phyloP scores from a whole-genome alignment of 2,113 vertebrate species.

The Oreochromis spilurus region DNA sequence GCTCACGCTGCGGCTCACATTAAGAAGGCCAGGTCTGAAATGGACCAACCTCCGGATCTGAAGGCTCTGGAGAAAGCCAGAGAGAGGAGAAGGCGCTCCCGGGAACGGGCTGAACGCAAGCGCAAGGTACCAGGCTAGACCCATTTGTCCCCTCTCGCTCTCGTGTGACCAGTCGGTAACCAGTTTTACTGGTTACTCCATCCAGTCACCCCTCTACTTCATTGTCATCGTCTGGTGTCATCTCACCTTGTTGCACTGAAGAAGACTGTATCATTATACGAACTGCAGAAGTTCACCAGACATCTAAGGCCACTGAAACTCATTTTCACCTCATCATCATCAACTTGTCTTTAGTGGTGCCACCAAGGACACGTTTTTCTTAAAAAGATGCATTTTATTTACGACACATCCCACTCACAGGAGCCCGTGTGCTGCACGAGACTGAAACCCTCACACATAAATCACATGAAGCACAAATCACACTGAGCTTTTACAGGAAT shows the following conservation, averaged over 20 bases:
- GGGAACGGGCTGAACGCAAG: slow-evolving; percentile 87
- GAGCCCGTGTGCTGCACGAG: neutral
- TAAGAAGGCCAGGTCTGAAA: slow-evolving; percentile 94
- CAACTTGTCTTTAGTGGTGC: neutral
- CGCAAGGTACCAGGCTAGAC: slow-evolving; percentile 84
- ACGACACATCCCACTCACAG: neutral
- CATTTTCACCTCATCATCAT: neutral
- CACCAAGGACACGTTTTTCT: neutral
- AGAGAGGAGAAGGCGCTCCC: slow-evolving; percentile 86
- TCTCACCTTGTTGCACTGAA: neutral
- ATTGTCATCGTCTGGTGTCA: neutral
- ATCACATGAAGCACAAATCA: neutral
- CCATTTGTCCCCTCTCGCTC: neutral
- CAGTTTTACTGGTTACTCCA: neutral
- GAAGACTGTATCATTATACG: neutral
- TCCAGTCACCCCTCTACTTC: neutral
- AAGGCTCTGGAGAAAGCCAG: slow-evolving; percentile 86
- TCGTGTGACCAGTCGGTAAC: neutral
- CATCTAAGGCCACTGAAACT: neutral
- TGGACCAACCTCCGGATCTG: slow-evolving; percentile 76
- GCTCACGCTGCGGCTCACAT: slow-evolving; percentile 95
- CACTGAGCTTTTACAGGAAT: neutral
- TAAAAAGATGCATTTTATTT: neutral
- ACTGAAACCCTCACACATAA: neutral
- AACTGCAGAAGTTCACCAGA: neutral